Base-by-base conservation (phyloP, 2,888 invertebrate genomes). In the Ellobium chinense region DNA sequence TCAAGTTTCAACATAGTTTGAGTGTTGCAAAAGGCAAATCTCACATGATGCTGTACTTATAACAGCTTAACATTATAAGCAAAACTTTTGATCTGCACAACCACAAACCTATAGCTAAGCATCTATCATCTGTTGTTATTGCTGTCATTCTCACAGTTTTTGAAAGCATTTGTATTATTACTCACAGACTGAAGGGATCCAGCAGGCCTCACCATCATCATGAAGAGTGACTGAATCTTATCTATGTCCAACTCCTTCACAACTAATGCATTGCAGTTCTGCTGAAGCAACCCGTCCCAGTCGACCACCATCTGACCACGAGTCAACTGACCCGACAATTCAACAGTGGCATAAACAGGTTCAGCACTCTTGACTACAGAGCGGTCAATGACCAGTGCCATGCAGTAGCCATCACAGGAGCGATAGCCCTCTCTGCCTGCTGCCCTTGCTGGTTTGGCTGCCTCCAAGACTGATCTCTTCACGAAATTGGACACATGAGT, bases 291-390 rank as follows among this genome's bases (percentile, higher is more conserved):
- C 18, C 85, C 82, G 29, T 84, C 75, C 91, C 91, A 91, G 82
- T 95, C 95, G 27, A 95, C 92, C 0, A 95, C 94, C 91, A 95
- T 94, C 93, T 95, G 95, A 0, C 95, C 96, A 72, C 95, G 93
- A 0, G 95, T 95, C 84, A 94, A 93, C 5, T 85, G 88, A 0
- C 95, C 95, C 76, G 91, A 91, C 31, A 95, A 91, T 88, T 95
- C 95, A 3, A 96, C 94, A 0, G 94, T 94, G 27, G 88, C 86
- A 39, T 81, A 80, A 78, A 83, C 88, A 4, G 87, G 84, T 29
- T 86, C 81, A 29, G 82, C 70, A 9, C 86, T 84, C n/a, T 84
- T 85, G n/a, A 82, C 75, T 7, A 87, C 82, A 29, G 86, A 79
- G 0, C 85, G 82, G 37, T 88, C 86, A 24, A 90, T 70, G 7